phyloP scores from a whole-genome alignment of 2,888 invertebrate genomes.

The Cryptosula pallasiana region DNA sequence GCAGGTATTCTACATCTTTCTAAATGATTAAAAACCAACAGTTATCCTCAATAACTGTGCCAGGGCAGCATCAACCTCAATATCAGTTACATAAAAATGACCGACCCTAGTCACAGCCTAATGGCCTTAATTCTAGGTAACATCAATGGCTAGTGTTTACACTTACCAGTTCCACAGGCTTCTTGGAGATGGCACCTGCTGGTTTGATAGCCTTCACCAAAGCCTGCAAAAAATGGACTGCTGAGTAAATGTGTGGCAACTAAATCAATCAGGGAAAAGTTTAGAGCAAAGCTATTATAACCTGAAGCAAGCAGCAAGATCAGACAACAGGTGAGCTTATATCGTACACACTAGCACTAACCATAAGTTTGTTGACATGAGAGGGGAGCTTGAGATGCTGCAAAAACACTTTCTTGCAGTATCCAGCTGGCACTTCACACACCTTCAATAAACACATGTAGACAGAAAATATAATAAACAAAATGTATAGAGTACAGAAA shows the following conservation, averaged over 20 bases:
- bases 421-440: constrained; percentile 16
- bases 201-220: background rate
- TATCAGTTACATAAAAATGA: no score
- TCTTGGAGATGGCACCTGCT: background rate
- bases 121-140: no score
- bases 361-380: background rate
- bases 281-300: no score
- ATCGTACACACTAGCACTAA: no score
- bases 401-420: constrained; percentile 1
- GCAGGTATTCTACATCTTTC: constrained; percentile 12
- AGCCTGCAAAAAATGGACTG: background rate
- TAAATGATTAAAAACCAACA: background rate
- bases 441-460: background rate
- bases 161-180: background rate
- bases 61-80: no score
- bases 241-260: no score
- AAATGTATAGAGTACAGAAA: background rate
- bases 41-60: background rate
- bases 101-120: no score
- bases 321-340: no score
- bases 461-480: background rate
- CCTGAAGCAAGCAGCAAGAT: no score
- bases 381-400: background rate
- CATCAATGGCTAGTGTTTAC: no score
- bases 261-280: no score